Percentiles rank a stretch among this genome's conserved stretches.
Evolutionary conservation across 2,888 invertebrate species (phyloP).

Genomic region (Ptychoptera contaminata): DNA sequence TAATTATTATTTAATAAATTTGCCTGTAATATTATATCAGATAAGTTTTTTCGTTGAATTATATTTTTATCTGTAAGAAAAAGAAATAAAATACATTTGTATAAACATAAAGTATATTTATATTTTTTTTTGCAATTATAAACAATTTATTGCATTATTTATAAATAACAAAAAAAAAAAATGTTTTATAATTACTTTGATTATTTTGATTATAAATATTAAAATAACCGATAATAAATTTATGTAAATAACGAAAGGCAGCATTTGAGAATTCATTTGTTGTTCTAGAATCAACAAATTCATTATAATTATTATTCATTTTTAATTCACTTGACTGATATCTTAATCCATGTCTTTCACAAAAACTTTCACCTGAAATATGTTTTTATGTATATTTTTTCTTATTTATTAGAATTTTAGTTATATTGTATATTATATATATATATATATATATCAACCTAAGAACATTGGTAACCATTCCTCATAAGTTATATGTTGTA

Average conservation of each 20-base stretch:
- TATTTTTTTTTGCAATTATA: not conserved
- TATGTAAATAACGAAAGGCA: slow-evolving; percentile 66
- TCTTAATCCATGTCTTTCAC: slow-evolving; percentile 3
- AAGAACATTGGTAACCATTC: slow-evolving; percentile 38
- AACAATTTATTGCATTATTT: not conserved
- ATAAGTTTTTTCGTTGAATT: not conserved
- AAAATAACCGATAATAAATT: slow-evolving; percentile 24
- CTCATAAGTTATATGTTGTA: slow-evolving; percentile 43
- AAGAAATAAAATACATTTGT: not conserved
- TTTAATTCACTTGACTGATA: not conserved
- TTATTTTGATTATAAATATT: slow-evolving; percentile 23
- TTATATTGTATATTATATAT: too few species aligned
- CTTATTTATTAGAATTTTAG: too few species aligned
- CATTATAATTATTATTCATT: slow-evolving; percentile 17
- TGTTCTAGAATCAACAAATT: slow-evolving; percentile 30
- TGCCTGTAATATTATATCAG: slow-evolving; percentile 5
- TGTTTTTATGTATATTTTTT: not conserved
- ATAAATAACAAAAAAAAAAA: not conserved
- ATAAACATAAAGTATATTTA: not conserved
- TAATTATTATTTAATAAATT: slow-evolving; percentile 22
- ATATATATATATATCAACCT: slow-evolving; percentile 20
- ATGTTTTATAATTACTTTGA: slow-evolving; percentile 4
- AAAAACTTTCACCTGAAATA: slow-evolving; percentile 7
- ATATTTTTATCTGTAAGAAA: slow-evolving; percentile 1
- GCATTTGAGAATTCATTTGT: slow-evolving; percentile 58